Percentiles rank a stretch among this genome's conserved stretches.
Conservation (phyloP, 2,888 invertebrate genomes). For the Drosophila yooni region DNA sequence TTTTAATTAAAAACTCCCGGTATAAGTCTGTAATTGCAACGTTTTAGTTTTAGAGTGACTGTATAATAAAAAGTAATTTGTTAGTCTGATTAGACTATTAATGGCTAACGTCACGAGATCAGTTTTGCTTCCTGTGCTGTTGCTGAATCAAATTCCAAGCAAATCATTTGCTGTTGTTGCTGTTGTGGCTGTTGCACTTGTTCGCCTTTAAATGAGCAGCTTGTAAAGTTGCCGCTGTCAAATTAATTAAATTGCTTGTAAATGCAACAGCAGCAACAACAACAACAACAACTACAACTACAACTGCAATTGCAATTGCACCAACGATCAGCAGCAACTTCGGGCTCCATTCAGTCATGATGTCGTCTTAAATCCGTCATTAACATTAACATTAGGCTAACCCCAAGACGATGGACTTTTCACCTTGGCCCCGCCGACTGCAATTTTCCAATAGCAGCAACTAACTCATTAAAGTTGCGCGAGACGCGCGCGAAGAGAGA, state of each 20-base stretch:
- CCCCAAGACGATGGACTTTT: slow-evolving; percentile 71
- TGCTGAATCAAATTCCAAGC: slow-evolving; percentile 11
- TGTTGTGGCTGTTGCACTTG: slow-evolving; percentile 40
- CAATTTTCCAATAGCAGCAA: slow-evolving; percentile 69
- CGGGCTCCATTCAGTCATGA: slow-evolving; percentile 60
- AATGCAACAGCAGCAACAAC: slow-evolving; percentile 21
- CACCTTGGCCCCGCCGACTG: slow-evolving; percentile 68
- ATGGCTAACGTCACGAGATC: slow-evolving; percentile 1
- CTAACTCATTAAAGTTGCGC: slow-evolving; percentile 70
- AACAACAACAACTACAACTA: slow-evolving; percentile 10
- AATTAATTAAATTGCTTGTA: slow-evolving; percentile 62
- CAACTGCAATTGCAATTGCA: slow-evolving; percentile 13
- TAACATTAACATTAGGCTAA: slow-evolving; percentile 73
- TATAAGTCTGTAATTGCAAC: neutral
- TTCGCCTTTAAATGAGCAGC: slow-evolving; percentile 43
- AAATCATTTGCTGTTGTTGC: slow-evolving; percentile 31
- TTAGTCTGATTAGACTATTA: neutral
- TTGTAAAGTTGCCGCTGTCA: slow-evolving; percentile 45
- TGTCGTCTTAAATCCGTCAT: slow-evolving; percentile 76
- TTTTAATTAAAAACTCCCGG: neutral
- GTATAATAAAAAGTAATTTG: neutral
- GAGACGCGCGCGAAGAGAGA: slow-evolving; percentile 29
- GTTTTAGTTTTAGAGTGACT: neutral
- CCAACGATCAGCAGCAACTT: slow-evolving; percentile 41
- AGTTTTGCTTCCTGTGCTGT: slow-evolving; percentile 4